Base-by-base conservation (phyloP, 2,113 vertebrate species). In the Colinus virginianus region DNA sequence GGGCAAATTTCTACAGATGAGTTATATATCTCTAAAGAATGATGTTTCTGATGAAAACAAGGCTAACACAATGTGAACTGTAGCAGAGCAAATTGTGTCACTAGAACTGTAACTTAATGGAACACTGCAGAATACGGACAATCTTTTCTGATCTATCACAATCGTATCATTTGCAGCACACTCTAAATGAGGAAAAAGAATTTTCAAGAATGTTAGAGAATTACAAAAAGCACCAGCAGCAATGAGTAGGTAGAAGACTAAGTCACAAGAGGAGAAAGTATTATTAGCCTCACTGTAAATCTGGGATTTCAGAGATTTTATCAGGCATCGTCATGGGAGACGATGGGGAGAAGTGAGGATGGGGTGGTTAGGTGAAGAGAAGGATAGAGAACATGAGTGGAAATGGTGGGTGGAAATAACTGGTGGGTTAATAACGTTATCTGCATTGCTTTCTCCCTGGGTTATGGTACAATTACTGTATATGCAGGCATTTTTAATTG, bases 1-100 rank as follows among this genome's bases (percentile, higher is more conserved):
- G 69, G 91, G 82, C 78, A 93, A 85, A 96, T 96, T 96, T 96
- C 93, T 94, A n/a, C 56, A 70, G 74, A 94, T 85, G 93, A 94
- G 78, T 96, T 96, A 96, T 96, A 97, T 96, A 97, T 98, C 95
- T 97, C 93, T 94, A 91, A 97, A 97, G 97, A 98, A 98, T 96
- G 94, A 97, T 96, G 40, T 93, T 97, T 97, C 96, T 97, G 97
- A 97, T 97, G 95, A 97, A 97, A 98, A 88, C 78, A 93, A 87
- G 72, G 30, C 91, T 94, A 97, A 93, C 91, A 95, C 95, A 93
- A 88, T 95, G 49, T 97, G 97, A 98, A 97, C 90, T 94, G 84
- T 83, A 93, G 84, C 94, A 92, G 80, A 96, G 92, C 87, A 95
- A 97, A 95, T 89, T 90, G 80, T 92, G 51, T 83, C 91, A 55